Evolutionary conservation across 2,797 vertebrate genomes (phyloP), one percentile per base, ranked within the genome.

Genomic region (Galagoides demidoff): DNA sequence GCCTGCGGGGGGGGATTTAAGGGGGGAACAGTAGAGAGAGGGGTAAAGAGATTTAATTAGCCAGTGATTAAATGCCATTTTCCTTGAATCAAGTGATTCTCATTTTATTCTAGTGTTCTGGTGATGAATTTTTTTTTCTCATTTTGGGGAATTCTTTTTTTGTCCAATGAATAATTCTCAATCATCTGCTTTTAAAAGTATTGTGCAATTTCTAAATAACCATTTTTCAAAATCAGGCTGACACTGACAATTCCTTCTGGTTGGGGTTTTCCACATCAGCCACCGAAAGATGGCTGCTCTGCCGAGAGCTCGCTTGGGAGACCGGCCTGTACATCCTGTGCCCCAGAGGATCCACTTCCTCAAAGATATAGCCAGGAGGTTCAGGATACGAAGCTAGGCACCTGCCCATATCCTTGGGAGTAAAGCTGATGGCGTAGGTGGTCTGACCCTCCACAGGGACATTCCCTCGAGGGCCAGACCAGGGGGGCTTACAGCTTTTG

Each of bases 341-440:
- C 43, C 98, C 98, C 1, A 34, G 82, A 64, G 92, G 39, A 88
- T 98, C 92, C 1, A 27, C 88, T 93, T 96, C 97, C 23, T 98
- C 90, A 77, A 98, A 98, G 31, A 77, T 0, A 0, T 98, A 98
- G 70, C 97, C 95, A 0, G 96, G 96, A 49, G 98, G 96, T n/a
- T 98, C 70, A 49, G 96, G 90, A 52, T 98, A 98, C 1, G 97
- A 97, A 31, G 97, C 97, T 39, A 95, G 93, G 82, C 97, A 98
- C 68, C 70, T 97, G n/a, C 74, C 45, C 49, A 96, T 1, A 4
- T 90, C 68, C 82, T 98, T 98, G 37, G 98, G 95, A 14, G 97
- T 98, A 34, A 98, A 98, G 88, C 97, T 98, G 85, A 89, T 82
- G 77, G 92, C 0, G 0, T 98, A 98, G 2, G 55, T 97, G 19